phyloP scores from a whole-genome alignment of 2,113 vertebrate species.

The Microtus richardsoni region DNA sequence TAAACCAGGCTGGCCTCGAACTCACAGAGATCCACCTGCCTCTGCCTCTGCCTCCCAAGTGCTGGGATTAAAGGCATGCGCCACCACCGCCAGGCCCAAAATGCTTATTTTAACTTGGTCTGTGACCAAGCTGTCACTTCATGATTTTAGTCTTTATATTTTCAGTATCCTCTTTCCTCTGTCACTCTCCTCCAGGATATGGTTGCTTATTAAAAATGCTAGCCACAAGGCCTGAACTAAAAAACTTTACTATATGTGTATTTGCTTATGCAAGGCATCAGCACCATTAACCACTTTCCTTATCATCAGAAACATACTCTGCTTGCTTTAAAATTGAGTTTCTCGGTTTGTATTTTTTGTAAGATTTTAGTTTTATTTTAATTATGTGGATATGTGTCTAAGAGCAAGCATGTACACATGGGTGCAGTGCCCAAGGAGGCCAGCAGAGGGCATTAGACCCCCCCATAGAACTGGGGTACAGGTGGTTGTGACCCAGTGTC shows the following conservation, averaged over 20 bases:
- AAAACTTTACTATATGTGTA: neutral
- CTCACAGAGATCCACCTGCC: too few relatives aligned
- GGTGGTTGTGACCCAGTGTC: neutral
- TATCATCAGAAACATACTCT: neutral
- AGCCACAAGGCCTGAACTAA: neutral
- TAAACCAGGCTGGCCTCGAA: too few relatives aligned
- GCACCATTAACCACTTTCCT: neutral
- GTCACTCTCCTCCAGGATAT: neutral
- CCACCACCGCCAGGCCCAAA: neutral
- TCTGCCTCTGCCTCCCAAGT: too few relatives aligned
- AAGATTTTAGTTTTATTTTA: neutral
- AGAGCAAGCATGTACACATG: too few relatives aligned
- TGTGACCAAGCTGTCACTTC: slow-evolving; percentile 21
- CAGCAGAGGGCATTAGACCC: neutral
- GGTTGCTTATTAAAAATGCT: neutral
- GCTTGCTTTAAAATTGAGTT: neutral
- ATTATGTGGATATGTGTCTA: neutral
- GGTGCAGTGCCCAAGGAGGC: neutral
- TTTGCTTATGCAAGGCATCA: neutral
- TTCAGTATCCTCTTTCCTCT: neutral
- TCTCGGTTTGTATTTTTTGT: neutral
- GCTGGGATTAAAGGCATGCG: too few relatives aligned
- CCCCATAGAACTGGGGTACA: neutral
- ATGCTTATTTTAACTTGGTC: neutral
- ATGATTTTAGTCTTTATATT: neutral